Conservation (phyloP, 1,140 invertebrate genomes). For the Druon quercuslanigerum region DNA sequence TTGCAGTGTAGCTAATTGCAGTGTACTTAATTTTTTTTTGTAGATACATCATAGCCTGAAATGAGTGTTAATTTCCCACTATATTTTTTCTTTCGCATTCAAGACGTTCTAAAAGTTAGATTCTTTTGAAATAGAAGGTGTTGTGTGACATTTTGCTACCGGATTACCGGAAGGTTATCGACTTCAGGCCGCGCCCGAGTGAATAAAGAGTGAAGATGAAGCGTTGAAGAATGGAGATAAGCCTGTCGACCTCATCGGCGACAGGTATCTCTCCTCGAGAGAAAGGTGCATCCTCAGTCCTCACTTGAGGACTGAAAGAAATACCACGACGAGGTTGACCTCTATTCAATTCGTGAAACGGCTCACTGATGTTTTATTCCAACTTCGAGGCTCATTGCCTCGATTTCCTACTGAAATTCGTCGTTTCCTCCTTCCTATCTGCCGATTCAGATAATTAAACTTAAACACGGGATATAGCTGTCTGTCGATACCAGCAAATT, state of each 20-base stretch:
- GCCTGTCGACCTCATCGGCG: conserved; percentile 50
- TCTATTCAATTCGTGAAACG: conserved; percentile 53
- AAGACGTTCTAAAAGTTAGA: no score
- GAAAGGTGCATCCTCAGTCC: conserved; percentile 42
- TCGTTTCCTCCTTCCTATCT: conserved; percentile 45
- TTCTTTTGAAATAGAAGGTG: no score
- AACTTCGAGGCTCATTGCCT: conserved; percentile 27
- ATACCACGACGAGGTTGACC: conserved; percentile 50
- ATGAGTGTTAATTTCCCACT: no score
- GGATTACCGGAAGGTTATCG: conserved; percentile 7
- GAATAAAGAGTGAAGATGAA: conserved; percentile 37
- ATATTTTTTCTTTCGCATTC: no score
- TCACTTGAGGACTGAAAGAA: conserved; percentile 30
- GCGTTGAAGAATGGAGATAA: conserved; percentile 49
- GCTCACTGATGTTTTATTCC: conserved; percentile 41
- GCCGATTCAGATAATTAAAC: not conserved
- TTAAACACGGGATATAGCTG: no score
- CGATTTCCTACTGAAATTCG: conserved; percentile 47
- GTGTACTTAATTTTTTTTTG: no score
- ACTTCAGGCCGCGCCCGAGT: conserved; percentile 4
- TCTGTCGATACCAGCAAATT: no score
- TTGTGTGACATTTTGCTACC: not conserved
- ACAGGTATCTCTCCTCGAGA: conserved; percentile 46
- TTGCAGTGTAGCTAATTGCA: no score
- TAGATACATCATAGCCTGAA: no score